A percentile compares a stretch with the other conserved stretches of the same genome.
Conservation (phyloP, 2,888 invertebrate genomes). For the Tanypteryx hageni region DNA sequence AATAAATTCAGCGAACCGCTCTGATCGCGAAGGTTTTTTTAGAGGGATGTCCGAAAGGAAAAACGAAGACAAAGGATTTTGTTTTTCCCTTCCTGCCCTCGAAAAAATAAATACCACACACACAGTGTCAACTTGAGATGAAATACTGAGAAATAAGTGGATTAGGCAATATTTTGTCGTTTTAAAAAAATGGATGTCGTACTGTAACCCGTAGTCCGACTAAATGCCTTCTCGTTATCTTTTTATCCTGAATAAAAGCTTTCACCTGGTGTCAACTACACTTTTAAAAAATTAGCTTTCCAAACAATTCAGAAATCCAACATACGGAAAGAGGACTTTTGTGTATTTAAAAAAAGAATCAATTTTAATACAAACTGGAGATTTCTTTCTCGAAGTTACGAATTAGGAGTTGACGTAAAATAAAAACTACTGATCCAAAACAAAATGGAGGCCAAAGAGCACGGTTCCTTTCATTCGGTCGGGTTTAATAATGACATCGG, state of each 20-base stretch:
- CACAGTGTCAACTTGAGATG: background rate
- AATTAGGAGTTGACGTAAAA: background rate
- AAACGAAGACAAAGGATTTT: background rate
- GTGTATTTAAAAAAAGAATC: background rate
- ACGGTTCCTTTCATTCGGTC: background rate
- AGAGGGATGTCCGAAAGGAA: background rate
- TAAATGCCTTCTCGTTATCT: constrained; percentile 38
- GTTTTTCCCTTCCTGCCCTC: background rate
- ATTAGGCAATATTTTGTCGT: constrained; percentile 50
- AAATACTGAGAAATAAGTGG: constrained; percentile 43
- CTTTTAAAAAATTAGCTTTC: background rate
- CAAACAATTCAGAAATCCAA: constrained; percentile 14
- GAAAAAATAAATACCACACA: background rate
- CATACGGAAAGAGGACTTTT: background rate
- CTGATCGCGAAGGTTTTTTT: background rate
- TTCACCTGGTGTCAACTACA: constrained; percentile 38
- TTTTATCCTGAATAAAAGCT: constrained; percentile 47
- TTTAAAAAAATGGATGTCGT: constrained; percentile 48
- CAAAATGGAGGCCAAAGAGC: background rate
- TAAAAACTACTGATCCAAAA: background rate
- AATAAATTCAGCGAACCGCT: background rate
- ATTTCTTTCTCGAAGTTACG: constrained; percentile 1
- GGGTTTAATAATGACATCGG: background rate
- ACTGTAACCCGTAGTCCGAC: constrained; percentile 48
- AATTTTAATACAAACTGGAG: background rate